These are phyloP conservation scores for Saturnia pavonia DNA, from an alignment of 2,888 invertebrate species.

Conservation along the genomic window DNA sequence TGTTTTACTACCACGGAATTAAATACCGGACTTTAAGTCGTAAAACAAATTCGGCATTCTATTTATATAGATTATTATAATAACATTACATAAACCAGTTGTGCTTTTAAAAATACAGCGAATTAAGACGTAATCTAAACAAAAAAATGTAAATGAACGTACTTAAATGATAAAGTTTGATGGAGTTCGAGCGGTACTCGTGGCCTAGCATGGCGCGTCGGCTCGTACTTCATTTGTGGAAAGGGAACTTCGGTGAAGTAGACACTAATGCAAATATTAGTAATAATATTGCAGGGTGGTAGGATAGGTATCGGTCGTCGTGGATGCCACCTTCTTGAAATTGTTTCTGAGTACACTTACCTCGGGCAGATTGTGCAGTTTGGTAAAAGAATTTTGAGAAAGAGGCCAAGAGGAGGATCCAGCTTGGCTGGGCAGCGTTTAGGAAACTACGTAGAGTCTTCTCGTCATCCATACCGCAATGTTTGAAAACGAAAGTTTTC, in stretches of 20 bases:
- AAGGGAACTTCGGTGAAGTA: background rate
- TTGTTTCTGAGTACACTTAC: no score
- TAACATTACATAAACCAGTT: background rate
- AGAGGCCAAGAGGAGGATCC: no score
- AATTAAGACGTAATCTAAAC: background rate
- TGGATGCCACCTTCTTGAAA: no score
- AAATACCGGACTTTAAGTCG: background rate
- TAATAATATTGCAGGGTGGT: background rate
- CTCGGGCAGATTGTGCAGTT: no score
- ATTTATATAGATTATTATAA: background rate
- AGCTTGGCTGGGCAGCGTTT: no score
- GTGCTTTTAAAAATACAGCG: background rate
- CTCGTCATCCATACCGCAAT: no score
- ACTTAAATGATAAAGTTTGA: conserved; percentile 47
- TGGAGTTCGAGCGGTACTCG: conserved; percentile 34
- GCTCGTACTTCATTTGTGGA: background rate
- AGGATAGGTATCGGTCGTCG: no score
- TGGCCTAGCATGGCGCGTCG: background rate
- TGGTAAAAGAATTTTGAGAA: no score
- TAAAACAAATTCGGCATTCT: background rate
- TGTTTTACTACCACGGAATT: no score
- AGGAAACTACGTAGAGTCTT: no score
- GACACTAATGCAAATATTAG: background rate
- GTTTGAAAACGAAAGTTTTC: no score
- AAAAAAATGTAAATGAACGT: conserved; percentile 45